phyloP scores from a whole-genome alignment of 2,888 invertebrate genomes.

The Eupsilia transversa region DNA sequence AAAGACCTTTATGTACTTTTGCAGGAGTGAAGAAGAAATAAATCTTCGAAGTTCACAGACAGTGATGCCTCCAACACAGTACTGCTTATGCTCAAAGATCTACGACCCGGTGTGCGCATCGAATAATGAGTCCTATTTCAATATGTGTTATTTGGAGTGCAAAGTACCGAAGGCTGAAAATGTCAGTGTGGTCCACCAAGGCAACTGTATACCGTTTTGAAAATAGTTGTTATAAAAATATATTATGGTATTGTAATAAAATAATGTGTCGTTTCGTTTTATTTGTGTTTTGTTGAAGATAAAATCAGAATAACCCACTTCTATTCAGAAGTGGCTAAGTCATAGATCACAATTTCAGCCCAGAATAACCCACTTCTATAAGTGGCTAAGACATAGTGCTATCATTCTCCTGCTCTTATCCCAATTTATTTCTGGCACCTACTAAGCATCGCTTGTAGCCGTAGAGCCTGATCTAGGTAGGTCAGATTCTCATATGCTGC shows the following conservation, averaged over 20 bases:
- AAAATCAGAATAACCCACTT: background rate
- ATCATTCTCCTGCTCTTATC: no score
- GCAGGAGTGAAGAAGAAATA: background rate
- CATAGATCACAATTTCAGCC: background rate
- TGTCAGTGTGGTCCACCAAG: constrained; percentile 72
- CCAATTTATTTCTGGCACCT: no score
- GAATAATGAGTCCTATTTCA: constrained; percentile 78
- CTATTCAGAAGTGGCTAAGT: no score
- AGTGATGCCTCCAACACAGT: background rate
- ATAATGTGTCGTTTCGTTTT: constrained; percentile 1
- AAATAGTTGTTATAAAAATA: background rate
- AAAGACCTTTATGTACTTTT: background rate
- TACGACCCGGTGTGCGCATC: constrained; percentile 83
- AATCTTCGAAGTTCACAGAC: background rate
- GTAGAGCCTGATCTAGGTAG: no score
- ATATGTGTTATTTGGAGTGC: constrained; percentile 79
- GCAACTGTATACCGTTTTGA: constrained; percentile 80
- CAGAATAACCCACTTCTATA: background rate
- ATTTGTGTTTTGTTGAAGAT: background rate
- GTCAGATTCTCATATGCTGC: no score
- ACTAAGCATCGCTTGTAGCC: no score
- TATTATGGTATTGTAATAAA: background rate
- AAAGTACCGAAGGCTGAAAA: constrained; percentile 49
- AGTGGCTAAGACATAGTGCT: no score
- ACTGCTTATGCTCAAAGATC: constrained; percentile 77